A percentile compares a stretch with the other conserved stretches of the same genome.
These are phyloP conservation scores for Seira sanloemensis DNA, from an alignment of 2,888 invertebrate genomes.

Conservation along the genomic window DNA sequence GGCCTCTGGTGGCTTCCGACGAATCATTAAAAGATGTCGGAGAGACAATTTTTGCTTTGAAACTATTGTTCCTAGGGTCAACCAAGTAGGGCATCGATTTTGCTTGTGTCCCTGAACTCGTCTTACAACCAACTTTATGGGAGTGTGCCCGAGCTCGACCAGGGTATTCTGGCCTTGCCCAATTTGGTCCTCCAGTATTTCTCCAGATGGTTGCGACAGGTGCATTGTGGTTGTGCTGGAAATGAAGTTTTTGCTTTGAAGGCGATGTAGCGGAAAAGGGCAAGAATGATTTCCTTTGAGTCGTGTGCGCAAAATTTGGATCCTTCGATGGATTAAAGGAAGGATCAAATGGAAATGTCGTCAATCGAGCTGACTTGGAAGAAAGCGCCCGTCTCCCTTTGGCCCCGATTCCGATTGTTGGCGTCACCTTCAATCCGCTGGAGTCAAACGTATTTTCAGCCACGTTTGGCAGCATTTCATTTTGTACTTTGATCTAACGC, in stretches of 20 bases:
- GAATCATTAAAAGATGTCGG: not conserved
- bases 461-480: conserved; percentile 14
- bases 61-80: not conserved
- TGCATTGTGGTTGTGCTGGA: not conserved
- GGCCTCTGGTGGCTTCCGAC: not conserved
- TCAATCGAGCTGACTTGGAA: conserved; percentile 34
- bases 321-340: not conserved
- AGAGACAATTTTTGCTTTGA: not conserved
- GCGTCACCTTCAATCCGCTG: not conserved
- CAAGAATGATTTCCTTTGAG: not conserved
- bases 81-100: conserved; percentile 38
- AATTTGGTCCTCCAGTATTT: not conserved
- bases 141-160: not conserved
- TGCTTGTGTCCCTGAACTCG: not conserved
- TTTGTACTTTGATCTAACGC: conserved; percentile 12
- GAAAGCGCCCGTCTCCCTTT: conserved; percentile 25
- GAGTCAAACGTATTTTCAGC: not conserved
- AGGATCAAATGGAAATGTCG: conserved; percentile 29
- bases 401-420: not conserved
- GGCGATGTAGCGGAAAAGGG: conserved; percentile 23
- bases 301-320: not conserved
- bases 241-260: not conserved
- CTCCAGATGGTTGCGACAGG: not conserved
- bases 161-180: not conserved
- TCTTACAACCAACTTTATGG: not conserved